Conservation (phyloP, 2,797 vertebrate species). For the Cichlasoma orientale region DNA sequence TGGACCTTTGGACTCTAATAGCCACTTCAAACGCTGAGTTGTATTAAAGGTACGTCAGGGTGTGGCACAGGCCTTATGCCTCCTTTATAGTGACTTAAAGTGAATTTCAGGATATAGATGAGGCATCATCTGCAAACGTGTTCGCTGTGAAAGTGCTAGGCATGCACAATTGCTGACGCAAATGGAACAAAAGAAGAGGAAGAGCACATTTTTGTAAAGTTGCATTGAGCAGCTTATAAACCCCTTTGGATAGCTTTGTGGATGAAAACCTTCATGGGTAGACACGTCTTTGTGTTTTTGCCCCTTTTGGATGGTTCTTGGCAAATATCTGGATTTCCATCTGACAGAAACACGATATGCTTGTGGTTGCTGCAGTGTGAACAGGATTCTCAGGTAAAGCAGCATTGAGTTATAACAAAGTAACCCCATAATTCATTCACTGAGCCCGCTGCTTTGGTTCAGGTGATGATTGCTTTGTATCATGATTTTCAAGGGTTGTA, state of each 20-base stretch:
- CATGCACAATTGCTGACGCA: not conserved
- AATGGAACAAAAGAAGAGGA: not conserved
- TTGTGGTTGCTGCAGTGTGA: not conserved
- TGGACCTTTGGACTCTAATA: not conserved
- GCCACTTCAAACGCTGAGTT: not conserved
- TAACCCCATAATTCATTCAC: not conserved
- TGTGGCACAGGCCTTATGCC: not conserved
- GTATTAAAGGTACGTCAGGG: not conserved
- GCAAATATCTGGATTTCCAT: not conserved
- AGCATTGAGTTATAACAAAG: not conserved
- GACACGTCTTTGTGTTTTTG: not conserved
- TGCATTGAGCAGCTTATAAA: not conserved
- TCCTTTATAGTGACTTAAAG: not conserved
- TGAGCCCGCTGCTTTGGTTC: not conserved
- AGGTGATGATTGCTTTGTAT: not conserved
- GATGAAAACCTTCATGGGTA: not conserved
- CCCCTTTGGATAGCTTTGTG: not conserved
- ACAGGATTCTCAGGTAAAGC: not conserved
- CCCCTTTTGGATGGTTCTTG: not conserved
- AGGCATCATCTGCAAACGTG: conserved; percentile 22
- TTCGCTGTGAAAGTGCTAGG: not conserved
- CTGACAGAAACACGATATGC: not conserved
- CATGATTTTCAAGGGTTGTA: not conserved
- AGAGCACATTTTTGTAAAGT: not conserved
- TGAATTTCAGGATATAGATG: not conserved